Evolutionary conservation across 2,888 invertebrate genomes (phyloP).

Genomic region (Iphiclides podalirius): DNA sequence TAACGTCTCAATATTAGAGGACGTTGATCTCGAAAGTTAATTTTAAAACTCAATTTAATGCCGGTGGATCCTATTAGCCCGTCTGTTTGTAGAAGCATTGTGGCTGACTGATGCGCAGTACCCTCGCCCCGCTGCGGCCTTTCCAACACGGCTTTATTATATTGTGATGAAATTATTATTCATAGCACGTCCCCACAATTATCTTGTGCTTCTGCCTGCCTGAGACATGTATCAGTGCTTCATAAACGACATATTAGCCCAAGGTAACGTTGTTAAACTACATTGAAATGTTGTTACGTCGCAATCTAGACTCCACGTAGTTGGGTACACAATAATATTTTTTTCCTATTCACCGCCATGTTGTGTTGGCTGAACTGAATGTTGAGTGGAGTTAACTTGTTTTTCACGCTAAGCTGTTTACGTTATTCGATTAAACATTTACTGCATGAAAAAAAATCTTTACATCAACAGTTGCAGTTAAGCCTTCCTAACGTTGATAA

Average conservation of each 20-base stretch:
- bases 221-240: constrained; percentile 42
- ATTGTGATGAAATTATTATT: constrained; percentile 53
- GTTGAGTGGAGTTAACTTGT: constrained; percentile 4
- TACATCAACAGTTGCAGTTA: too few species aligned
- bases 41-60: constrained; percentile 46
- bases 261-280: constrained; percentile 22
- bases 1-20: constrained; percentile 24
- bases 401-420: constrained; percentile 24
- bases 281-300: constrained; percentile 26
- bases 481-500: too few species aligned
- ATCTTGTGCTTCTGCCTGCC: constrained; percentile 43
- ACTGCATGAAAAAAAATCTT: background rate
- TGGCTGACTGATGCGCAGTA: constrained; percentile 29
- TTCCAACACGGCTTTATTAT: constrained; percentile 20
- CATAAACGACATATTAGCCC: constrained; percentile 34
- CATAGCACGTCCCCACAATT: constrained; percentile 53
- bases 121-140: constrained; percentile 8
- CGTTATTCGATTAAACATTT: background rate
- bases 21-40: constrained; percentile 41
- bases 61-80: constrained; percentile 44
- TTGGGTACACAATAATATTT: constrained; percentile 30
- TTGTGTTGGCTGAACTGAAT: constrained; percentile 24
- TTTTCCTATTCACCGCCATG: constrained; percentile 29
- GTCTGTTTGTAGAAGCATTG: constrained; percentile 44
- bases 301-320: constrained; percentile 20